Base-by-base conservation (phyloP, 2,797 vertebrate genomes). In the Lagorchestes hirsutus region DNA sequence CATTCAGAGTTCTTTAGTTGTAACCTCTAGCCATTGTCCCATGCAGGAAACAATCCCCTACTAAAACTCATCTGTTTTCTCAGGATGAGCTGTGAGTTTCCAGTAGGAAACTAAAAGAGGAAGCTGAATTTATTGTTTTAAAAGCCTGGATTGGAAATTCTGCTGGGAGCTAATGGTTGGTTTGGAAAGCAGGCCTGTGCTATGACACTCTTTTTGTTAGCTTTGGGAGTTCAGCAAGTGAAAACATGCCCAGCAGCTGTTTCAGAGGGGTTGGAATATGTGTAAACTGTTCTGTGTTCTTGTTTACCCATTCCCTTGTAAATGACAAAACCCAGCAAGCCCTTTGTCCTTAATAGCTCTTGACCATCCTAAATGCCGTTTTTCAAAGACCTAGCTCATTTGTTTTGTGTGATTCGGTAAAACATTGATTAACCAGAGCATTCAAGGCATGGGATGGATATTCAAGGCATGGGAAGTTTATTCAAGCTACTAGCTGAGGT, bases 241-340 rank as follows among this genome's bases (percentile, higher is more conserved):
- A 91, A 95, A 94, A 96, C 57, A 50, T 52, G 92, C 57, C 54
- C 93, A 54, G 94, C 95, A 97, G 97, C 92, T 90, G 96, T 94
- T 97, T 97, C 96, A 96, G 92, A 96, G 96, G 54, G 62, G 62
- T 18, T 29, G 90, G 92, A 90, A 90, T 67, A 96, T 96, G 96
- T 97, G 96, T 96, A 93, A 97, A 96, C 67, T 96, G 95, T 97
- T 97, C n/a, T 95, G 90, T 97, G 94, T 96, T 95, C 59, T 96
- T 96, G 91, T 95, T 97, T 96, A 91, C 91, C 95, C 91, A 0
- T 91, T 95, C 94, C 97, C 97, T 93, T 97, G 96, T 97, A 95
- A 95, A 96, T 97, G 97, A 98, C 96, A 97, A 93, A 2, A 93
- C 95, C 94, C 93, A 31, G 62, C 50, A 92, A 91, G 91, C 90